Evolutionary conservation across 2,113 vertebrate genomes (phyloP).

Genomic region (Carassius gibelio): DNA sequence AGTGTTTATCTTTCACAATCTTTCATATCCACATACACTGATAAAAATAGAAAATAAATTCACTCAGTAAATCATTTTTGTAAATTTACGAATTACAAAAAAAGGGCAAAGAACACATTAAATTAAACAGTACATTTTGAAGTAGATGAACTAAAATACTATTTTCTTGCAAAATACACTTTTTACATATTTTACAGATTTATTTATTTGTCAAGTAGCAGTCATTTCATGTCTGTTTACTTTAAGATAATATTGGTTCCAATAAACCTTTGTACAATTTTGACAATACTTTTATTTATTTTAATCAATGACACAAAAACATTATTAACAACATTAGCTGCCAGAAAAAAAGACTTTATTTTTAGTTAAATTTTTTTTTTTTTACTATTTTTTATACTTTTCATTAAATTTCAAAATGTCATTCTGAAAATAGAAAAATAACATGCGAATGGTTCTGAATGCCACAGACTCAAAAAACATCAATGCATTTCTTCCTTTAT

Average conservation of each 20-base stretch:
- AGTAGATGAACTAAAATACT: no score
- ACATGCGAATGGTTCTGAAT: not conserved
- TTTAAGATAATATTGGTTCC: not conserved
- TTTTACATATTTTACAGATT: not conserved
- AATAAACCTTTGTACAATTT: not conserved
- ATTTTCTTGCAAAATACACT: no score
- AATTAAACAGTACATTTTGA: no score
- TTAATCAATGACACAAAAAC: not conserved
- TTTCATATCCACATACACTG: no score
- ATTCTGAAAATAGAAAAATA: not conserved
- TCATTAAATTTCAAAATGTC: not conserved
- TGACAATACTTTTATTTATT: not conserved
- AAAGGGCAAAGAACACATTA: no score
- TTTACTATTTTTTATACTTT: not conserved
- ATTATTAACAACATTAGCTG: not conserved
- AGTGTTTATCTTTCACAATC: not conserved
- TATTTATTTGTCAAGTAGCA: not conserved
- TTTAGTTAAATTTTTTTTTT: not conserved
- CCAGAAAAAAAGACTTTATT: no score
- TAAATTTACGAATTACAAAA: no score
- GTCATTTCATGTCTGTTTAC: not conserved
- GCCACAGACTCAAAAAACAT: not conserved
- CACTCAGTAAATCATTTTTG: no score
- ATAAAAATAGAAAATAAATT: no score
- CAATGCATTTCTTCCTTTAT: not conserved